Conservation (phyloP, 2,797 vertebrate species). For the Gallinago solitaria region DNA sequence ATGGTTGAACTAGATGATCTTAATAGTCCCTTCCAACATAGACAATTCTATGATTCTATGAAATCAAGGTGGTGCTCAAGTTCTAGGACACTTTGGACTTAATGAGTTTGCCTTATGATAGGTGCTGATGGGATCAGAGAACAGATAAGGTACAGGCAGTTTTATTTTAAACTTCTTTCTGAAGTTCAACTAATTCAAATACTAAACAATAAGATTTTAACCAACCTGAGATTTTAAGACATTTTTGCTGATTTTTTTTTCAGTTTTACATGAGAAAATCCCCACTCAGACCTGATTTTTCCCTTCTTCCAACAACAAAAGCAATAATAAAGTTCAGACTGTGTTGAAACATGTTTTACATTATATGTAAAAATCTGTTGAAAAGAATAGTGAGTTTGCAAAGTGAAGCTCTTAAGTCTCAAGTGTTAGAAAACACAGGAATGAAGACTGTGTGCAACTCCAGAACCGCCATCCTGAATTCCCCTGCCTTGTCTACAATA, state of each 20-base stretch:
- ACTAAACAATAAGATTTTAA: not conserved
- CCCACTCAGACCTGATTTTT: not conserved
- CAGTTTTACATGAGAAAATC: not conserved
- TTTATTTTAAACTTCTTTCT: not conserved
- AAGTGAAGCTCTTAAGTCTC: not conserved
- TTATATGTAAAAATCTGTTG: slow-evolving; percentile 9
- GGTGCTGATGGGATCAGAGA: not conserved
- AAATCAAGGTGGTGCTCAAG: not conserved
- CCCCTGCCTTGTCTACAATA: not conserved
- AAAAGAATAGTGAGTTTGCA: not conserved
- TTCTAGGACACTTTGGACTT: not conserved
- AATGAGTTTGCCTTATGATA: not conserved
- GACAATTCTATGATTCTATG: too few species aligned
- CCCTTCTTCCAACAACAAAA: slow-evolving; percentile 10
- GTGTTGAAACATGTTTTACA: not conserved
- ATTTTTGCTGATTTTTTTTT: not conserved
- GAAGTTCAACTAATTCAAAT: not conserved
- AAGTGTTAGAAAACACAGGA: not conserved
- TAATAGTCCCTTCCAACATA: too few species aligned
- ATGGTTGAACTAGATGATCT: too few species aligned
- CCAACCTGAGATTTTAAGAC: not conserved
- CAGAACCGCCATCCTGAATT: not conserved
- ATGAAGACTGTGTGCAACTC: not conserved
- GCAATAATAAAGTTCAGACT: not conserved
- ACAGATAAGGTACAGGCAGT: not conserved